Evolutionary conservation across 2,888 invertebrate species (phyloP), one percentile per base, ranked within the genome.

Genomic region (Trissolcus brochymenae): DNA sequence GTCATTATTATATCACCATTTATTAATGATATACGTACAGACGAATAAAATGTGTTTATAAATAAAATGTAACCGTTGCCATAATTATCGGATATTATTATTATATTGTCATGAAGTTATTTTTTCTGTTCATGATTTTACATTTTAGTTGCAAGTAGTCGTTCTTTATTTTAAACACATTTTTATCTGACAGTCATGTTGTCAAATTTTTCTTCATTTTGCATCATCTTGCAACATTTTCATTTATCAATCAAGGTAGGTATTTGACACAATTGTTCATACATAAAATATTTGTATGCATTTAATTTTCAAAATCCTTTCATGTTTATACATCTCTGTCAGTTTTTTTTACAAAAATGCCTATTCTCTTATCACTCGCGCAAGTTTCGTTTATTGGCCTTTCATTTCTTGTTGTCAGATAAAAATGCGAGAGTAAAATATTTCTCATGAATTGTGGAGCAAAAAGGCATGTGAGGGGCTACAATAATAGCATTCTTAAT

Each of bases 1-100:
- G 87, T 87, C 88, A 88, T 87, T 87, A 87, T 86, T 87, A 87
- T 87, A 86, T 86, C 85, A 85, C 83, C 85, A 87, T 87, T 86
- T 87, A 87, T 86, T 84, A 86, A 86, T 83, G 84, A 87, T 86
- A 86, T 85, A 86, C 86, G 85, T 87, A 86, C 84, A 82, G 85
- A 86, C 82, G 84, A 87, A 87, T 87, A 87, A 87, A 87, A 87
- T 86, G 87, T 87, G 87, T 87, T 87, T 87, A 87, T 87, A 85
- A 87, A 85, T 86, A 87, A 85, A 81, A 82, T 79, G 71, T 73
- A 77, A 77, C 67, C 75, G 73, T 66, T 74, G 73, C 80, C 73
- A 75, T 78, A 74, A 49, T 78, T 78, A 14, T 68, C 56, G 70
- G 56, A 50, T 3, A 54, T 61, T 65, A 19, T 71, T 76, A 54